Base-by-base conservation (phyloP, 2,113 vertebrate genomes). In the Cranoglanis bouderius region DNA sequence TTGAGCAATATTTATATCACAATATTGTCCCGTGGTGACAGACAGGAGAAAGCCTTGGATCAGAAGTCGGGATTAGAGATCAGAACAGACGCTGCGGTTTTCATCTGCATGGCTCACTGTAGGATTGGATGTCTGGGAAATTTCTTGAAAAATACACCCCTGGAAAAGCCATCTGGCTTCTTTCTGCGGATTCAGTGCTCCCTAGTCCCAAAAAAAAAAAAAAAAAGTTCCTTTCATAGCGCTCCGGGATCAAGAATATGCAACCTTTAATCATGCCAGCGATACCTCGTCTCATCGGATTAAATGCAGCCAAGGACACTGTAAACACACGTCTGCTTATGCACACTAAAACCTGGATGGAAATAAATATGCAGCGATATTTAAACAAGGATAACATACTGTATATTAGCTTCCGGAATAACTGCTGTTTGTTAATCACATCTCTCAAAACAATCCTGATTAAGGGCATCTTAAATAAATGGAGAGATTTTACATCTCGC, bases 111-210 rank as follows among this genome's bases (percentile, higher is more conserved):
- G 40, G 84, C 84, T 90, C 82, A 87, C 84, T 82, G 88, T 40
- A 29, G 82, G 85, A 87, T 89, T 87, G 78, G 75, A 82, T 77
- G 85, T 84, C 85, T 87, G 77, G 53, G 82, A 78, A 53, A 46
- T 13, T 55, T 57, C 29, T 85, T 87, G 61, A 65, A 87, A 72
- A 40, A 57, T 83, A 29, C 49, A 24, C 29, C 63, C 40, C 88
- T 87, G 85, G 67, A 82, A 91, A 87, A 85, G 82, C 70, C 86
- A 89, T 87, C 87, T 81, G 86, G 74, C 46, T 85, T 67, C 55
- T 82, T 87, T 89, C 53, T 24, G 19, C 8, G 2, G 51, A 43
- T 40, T 49, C 43, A 32, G 46, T 81, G 63, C 59, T 87, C 61
- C 67, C 29, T 6, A 19, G 53, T 85, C 75, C 35, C n/a, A n/a